These are phyloP conservation scores for Heterodera carotae DNA, from an alignment of 1,140 invertebrate genomes.

Conservation along the genomic window DNA sequence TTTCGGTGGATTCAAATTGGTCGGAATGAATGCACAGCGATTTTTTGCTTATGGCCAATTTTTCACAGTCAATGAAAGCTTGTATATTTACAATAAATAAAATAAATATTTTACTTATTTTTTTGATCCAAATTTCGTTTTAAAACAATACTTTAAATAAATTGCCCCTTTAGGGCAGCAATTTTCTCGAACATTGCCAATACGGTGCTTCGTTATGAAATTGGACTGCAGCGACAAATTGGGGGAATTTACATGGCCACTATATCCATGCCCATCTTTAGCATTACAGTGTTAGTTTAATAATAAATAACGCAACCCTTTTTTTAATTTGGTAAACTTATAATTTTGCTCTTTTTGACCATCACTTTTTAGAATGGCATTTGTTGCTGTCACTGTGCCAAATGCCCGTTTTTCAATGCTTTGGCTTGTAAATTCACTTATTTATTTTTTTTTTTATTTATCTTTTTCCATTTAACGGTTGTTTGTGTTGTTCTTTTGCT, in stretches of 20 bases:
- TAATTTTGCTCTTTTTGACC: neutral
- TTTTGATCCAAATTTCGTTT: no score
- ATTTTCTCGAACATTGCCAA: slow-evolving; percentile 14
- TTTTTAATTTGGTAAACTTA: no score
- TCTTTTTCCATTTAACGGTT: neutral
- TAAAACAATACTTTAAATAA: neutral
- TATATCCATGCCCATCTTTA: slow-evolving; percentile 20
- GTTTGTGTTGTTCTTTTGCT: slow-evolving; percentile 15
- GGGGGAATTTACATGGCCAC: slow-evolving; percentile 13
- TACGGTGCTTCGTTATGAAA: slow-evolving; percentile 27
- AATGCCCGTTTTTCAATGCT: slow-evolving; percentile 9
- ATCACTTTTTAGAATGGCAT: slow-evolving; percentile 7
- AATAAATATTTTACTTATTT: no score
- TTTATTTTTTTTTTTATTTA: no score
- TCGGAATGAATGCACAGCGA: slow-evolving; percentile 10
- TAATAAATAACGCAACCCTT: no score
- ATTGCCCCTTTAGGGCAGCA: neutral
- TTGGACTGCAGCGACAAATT: slow-evolving; percentile 7
- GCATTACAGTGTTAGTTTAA: slow-evolving; percentile 7
- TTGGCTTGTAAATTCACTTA: neutral
- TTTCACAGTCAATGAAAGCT: slow-evolving; percentile 24
- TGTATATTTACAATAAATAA: slow-evolving; percentile 12
- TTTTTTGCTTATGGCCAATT: slow-evolving; percentile 20
- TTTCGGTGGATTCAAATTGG: slow-evolving; percentile 19
- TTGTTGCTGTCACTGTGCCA: slow-evolving; percentile 15